A percentile compares a stretch with the other conserved stretches of the same genome.
Evolutionary conservation across 2,113 vertebrate species (phyloP).

Genomic region (Callopanchax toddi): DNA sequence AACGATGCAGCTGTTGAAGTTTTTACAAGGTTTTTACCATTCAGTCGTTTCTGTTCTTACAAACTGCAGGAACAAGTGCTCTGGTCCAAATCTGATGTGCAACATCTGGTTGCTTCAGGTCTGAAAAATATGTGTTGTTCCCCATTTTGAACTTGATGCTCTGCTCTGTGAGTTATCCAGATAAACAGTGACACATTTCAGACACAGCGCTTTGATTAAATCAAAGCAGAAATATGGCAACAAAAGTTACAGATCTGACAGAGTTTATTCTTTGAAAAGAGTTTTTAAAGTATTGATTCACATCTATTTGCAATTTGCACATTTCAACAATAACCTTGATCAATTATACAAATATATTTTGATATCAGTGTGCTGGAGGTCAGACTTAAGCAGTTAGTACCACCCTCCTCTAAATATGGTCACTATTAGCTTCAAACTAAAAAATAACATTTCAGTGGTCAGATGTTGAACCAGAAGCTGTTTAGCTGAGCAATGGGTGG

Average conservation of each 20-base stretch:
- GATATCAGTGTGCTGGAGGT: too few relatives aligned
- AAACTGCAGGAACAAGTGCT: not conserved
- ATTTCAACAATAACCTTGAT: too few relatives aligned
- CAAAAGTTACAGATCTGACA: too few relatives aligned
- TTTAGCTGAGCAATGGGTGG: too few relatives aligned
- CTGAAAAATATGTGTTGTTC: not conserved
- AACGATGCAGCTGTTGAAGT: slow-evolving; percentile 43
- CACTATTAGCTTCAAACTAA: not conserved
- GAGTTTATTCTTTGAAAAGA: too few relatives aligned
- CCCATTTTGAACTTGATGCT: not conserved
- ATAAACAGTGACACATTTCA: too few relatives aligned
- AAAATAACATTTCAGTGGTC: not conserved
- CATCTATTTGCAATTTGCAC: too few relatives aligned
- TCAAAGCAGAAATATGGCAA: too few relatives aligned
- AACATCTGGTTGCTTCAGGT: slow-evolving; percentile 15
- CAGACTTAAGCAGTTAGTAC: too few relatives aligned
- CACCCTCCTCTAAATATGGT: not conserved
- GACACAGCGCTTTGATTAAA: too few relatives aligned
- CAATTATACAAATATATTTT: too few relatives aligned
- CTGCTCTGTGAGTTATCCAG: not conserved
- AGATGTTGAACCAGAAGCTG: not conserved
- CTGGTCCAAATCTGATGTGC: slow-evolving; percentile 5
- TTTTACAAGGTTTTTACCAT: not conserved
- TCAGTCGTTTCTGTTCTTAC: slow-evolving; percentile 2
- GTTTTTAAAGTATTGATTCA: too few relatives aligned